Conservation (phyloP, 2,888 invertebrate genomes). For the Acleris cristana region DNA sequence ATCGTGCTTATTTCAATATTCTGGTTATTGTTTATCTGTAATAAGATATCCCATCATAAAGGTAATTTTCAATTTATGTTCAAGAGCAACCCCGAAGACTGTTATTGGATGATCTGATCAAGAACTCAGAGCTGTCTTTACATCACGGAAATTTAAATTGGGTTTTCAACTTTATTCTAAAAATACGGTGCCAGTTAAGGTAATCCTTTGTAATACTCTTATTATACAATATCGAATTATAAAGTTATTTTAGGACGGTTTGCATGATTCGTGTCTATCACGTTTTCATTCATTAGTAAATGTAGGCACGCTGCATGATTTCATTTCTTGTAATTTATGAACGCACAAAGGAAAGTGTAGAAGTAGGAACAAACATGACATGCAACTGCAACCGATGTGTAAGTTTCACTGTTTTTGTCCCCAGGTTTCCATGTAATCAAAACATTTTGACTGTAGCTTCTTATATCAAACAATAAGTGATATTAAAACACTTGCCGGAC, state of each 20-base stretch:
- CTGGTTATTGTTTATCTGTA: constrained; percentile 28
- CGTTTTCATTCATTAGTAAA: constrained; percentile 2
- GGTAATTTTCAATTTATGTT: constrained; percentile 15
- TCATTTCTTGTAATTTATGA: constrained; percentile 15
- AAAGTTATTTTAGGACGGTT: not conserved
- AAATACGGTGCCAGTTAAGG: not conserved
- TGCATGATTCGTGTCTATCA: not conserved
- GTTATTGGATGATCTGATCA: not conserved
- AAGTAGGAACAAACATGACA: constrained; percentile 13
- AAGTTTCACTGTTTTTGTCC: constrained; percentile 12
- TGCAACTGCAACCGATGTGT: constrained; percentile 8
- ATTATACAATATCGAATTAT: not conserved
- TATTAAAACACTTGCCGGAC: constrained; percentile 64
- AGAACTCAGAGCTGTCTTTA: constrained; percentile 12
- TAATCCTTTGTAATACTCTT: not conserved
- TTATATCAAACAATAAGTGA: constrained; percentile 53
- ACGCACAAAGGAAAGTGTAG: constrained; percentile 24
- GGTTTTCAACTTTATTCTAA: constrained; percentile 1
- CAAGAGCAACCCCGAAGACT: not conserved
- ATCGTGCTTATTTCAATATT: constrained; percentile 16
- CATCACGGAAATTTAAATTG: constrained; percentile 14
- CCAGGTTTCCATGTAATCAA: constrained; percentile 20
- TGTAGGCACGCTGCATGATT: not conserved
- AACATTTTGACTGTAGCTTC: constrained; percentile 22
- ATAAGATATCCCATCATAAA: constrained; percentile 13